Base-by-base conservation (phyloP, 2,113 vertebrate species). In the Myotis yumanensis region DNA sequence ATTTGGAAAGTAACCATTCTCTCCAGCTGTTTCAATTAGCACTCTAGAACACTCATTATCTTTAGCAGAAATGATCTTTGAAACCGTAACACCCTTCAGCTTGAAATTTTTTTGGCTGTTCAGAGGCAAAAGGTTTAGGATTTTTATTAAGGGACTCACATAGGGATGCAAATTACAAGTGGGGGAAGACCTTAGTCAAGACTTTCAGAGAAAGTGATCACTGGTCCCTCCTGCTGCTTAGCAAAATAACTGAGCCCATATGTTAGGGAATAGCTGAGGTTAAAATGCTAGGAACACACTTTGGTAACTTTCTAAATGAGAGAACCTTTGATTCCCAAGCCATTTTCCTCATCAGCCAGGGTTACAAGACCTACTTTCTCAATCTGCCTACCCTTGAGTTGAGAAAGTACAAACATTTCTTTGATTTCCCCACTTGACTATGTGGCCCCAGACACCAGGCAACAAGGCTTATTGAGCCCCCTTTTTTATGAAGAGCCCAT, bases 1-100 rank as follows among this genome's bases (percentile, higher is more conserved):
- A 43, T 77, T 40, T 94, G 62, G 66, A 90, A 96, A 86, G 79
- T 77, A 82, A 77, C 46, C 46, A 62, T 82, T 72, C 28, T 93
- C n/a, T 80, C 94, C 91, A 71, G 69, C 82, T 95, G 51, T 84
- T 97, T 95, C 89, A 96, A 91, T 97, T 95, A 97, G 95, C 82
- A 72, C 92, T 95, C 79, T 72, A 77, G 93, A 95, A 84, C 51
- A 86, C 89, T 95, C 91, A 94, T 83, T 89, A 95, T 43, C 82
- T 86, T 96, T 30, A 83, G 35, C 10, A 95, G 90, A 96, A 82
- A 96, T 86, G 80, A 5, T 92, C 88, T 96, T 96, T 96, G 77
- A 96, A 95, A 88, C 66, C 3, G 0, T 88, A 90, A 72, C 77
- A 93, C 23, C 59, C 28, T 83, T 95, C 52, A 93, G 75, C 64